Conservation (phyloP, 2,113 vertebrate genomes). For the Nannobrachium achirus region DNA sequence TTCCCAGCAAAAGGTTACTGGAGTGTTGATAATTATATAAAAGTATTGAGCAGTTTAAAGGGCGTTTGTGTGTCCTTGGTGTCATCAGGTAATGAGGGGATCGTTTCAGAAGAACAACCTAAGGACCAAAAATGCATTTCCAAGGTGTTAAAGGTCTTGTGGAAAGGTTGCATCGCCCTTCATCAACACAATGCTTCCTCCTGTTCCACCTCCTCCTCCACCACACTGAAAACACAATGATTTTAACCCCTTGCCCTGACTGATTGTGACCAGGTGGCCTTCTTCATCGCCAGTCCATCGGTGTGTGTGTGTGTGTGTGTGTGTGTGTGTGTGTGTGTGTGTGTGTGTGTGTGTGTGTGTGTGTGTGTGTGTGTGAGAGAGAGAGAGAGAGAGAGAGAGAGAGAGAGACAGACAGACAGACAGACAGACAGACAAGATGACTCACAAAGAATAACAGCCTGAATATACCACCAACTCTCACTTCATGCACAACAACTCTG, state of each 20-base stretch:
- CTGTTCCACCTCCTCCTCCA: conserved; percentile 40
- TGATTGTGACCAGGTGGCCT: conserved; percentile 72
- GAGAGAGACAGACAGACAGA: too few relatives aligned
- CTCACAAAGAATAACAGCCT: conserved; percentile 59
- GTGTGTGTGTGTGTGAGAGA: too few relatives aligned
- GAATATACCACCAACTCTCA: conserved; percentile 63
- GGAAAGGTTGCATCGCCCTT: conserved; percentile 27
- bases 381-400: too few relatives aligned
- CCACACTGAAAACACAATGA: conserved; percentile 68
- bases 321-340: conserved; percentile 11
- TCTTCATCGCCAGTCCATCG: conserved; percentile 43
- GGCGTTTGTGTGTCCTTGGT: too few relatives aligned
- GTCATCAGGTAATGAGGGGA: too few relatives aligned
- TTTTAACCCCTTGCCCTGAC: conserved; percentile 73
- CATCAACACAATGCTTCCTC: conserved; percentile 34
- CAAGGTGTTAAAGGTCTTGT: conserved; percentile 30
- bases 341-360: conserved; percentile 41
- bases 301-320: conserved; percentile 35
- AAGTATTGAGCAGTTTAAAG: too few relatives aligned
- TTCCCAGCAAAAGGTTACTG: too few relatives aligned
- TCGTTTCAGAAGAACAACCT: not conserved
- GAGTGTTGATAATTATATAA: too few relatives aligned
- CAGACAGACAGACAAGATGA: too few relatives aligned
- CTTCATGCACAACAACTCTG: conserved; percentile 43
- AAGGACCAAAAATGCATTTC: conserved; percentile 31